Percentiles rank a stretch among this genome's conserved stretches.
Evolutionary conservation across 2,888 invertebrate species (phyloP).

Genomic region (Microchrysa polita): DNA sequence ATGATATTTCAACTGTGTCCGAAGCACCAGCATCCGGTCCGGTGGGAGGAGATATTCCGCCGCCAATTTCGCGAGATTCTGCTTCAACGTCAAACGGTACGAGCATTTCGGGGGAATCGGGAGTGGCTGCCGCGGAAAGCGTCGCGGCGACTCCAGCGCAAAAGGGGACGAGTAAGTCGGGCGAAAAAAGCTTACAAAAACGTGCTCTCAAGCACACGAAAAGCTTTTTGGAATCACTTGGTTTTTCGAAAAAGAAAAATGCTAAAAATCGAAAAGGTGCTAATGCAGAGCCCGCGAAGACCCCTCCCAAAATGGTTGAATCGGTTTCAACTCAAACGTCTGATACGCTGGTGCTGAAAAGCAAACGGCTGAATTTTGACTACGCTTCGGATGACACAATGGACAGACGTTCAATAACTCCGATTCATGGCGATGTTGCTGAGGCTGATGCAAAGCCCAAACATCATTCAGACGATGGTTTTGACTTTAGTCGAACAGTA

Average conservation of each 20-base stretch:
- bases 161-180: neutral
- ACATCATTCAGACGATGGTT: constrained; percentile 53
- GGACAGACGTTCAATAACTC: constrained; percentile 28
- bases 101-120: neutral
- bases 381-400: constrained; percentile 34
- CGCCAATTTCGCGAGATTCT: neutral
- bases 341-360: constrained; percentile 18
- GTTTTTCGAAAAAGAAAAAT: constrained; percentile 27
- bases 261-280: constrained; percentile 17
- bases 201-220: constrained; percentile 34
- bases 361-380: constrained; percentile 26
- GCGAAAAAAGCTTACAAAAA: constrained; percentile 29
- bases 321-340: constrained; percentile 59
- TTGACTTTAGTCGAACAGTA: constrained; percentile 60
- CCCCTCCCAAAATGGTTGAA: constrained; percentile 53
- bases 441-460: neutral
- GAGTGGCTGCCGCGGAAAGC: neutral
- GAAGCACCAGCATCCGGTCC: neutral
- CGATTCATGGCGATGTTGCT: neutral
- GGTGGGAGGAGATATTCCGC: neutral
- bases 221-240: constrained; percentile 31
- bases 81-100: neutral
- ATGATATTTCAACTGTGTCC: neutral
- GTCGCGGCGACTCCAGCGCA: neutral
- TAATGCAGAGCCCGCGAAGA: neutral